phyloP scores from a whole-genome alignment of 2,888 invertebrate species.

The Periphyllus acericola region DNA sequence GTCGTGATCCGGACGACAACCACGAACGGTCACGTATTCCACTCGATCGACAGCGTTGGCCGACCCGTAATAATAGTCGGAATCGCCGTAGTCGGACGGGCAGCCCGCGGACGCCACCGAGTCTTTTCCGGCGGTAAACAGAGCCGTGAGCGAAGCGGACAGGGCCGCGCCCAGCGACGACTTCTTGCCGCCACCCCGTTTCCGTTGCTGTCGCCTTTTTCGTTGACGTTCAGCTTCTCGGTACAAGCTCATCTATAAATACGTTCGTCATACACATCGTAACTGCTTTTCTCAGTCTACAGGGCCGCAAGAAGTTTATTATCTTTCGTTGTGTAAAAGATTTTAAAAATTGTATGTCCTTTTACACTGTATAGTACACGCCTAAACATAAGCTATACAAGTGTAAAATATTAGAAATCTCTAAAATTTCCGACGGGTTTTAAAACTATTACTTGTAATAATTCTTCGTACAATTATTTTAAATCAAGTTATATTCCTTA shows the following conservation, averaged over 20 bases:
- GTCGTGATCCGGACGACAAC: not conserved
- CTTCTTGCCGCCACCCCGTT: conserved; percentile 13
- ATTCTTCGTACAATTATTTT: too few relatives aligned
- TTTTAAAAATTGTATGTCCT: too few relatives aligned
- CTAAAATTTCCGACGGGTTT: too few relatives aligned
- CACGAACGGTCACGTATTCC: conserved; percentile 44
- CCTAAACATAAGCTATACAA: too few relatives aligned
- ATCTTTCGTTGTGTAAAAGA: too few relatives aligned
- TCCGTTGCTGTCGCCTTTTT: not conserved
- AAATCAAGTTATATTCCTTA: too few relatives aligned
- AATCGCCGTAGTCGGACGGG: not conserved
- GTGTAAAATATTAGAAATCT: too few relatives aligned
- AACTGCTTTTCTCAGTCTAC: too few relatives aligned
- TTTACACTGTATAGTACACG: too few relatives aligned
- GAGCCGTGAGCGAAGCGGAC: conserved; percentile 33
- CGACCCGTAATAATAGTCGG: not conserved
- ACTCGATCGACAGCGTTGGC: not conserved
- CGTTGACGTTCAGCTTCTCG: conserved; percentile 15
- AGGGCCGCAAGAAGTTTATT: too few relatives aligned
- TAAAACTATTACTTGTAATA: too few relatives aligned
- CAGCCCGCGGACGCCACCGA: not conserved
- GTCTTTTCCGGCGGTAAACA: conserved; percentile 6
- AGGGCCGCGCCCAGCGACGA: conserved; percentile 33
- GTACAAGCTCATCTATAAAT: conserved; percentile 44
- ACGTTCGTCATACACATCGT: not conserved